Conservation (phyloP, 2,797 vertebrate species). For the Macropodus opercularis region DNA sequence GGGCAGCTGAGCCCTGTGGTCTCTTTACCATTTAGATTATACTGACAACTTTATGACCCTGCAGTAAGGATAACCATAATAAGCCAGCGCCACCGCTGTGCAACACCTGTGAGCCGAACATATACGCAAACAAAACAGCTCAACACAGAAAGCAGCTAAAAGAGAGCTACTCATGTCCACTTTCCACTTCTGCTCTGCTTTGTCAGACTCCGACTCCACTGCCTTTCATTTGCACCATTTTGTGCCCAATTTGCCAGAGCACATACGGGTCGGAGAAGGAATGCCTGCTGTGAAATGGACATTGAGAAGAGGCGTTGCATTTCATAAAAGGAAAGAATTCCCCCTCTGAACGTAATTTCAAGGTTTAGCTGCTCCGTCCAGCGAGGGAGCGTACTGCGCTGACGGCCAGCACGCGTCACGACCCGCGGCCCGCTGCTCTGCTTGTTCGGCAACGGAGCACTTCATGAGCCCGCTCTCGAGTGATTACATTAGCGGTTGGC, state of each 20-base stretch:
- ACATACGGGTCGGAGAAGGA: constrained; percentile 30
- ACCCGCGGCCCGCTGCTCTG: constrained; percentile 31
- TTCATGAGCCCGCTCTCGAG: constrained; percentile 56
- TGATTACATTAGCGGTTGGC: constrained; percentile 57
- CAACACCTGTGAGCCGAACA: constrained; percentile 69
- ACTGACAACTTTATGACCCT: constrained; percentile 70
- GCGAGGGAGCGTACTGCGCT: constrained; percentile 3
- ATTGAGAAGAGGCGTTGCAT: constrained; percentile 9
- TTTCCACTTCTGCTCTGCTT: constrained; percentile 40
- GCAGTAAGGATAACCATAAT: constrained; percentile 71
- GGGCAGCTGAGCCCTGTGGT: constrained; percentile 59
- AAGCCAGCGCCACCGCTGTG: constrained; percentile 47
- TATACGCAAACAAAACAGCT: constrained; percentile 52
- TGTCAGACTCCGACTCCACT: constrained; percentile 20
- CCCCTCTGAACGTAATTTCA: constrained; percentile 24
- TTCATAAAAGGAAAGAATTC: constrained; percentile 24
- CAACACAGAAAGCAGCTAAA: constrained; percentile 16
- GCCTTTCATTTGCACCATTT: constrained; percentile 37
- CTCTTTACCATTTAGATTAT: constrained; percentile 78
- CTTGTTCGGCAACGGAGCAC: constrained; percentile 56
- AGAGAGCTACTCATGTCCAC: constrained; percentile 25
- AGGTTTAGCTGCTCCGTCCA: constrained; percentile 6
- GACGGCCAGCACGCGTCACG: constrained; percentile 26
- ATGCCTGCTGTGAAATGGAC: constrained; percentile 24
- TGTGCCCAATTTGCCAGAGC: constrained; percentile 35